phyloP scores from a whole-genome alignment of 2,888 invertebrate genomes.

The Amphipoea oculea region DNA sequence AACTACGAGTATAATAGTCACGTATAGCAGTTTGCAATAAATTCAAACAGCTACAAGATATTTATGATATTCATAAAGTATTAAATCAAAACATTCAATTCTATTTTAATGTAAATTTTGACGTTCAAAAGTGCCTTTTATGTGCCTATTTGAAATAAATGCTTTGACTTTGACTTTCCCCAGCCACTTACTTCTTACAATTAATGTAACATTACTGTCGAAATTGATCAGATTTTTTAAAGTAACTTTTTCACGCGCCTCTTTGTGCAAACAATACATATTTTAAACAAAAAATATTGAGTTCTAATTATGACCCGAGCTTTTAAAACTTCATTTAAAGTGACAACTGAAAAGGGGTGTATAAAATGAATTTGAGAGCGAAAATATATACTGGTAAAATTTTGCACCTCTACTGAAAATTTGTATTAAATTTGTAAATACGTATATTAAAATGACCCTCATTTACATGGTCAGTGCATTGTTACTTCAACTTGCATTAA shows the following conservation, averaged over 20 bases:
- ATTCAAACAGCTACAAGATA: too few relatives aligned
- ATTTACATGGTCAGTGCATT: not conserved
- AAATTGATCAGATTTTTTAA: conserved; percentile 15
- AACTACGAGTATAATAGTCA: not conserved
- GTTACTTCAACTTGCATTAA: too few relatives aligned
- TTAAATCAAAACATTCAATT: not conserved
- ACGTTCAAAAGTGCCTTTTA: too few relatives aligned
- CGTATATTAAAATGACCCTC: not conserved
- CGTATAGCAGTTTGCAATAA: not conserved
- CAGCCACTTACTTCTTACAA: not conserved
- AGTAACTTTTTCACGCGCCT: not conserved
- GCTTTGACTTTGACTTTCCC: too few relatives aligned
- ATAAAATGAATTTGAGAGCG: not conserved
- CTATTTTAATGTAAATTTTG: too few relatives aligned
- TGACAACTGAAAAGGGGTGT: not conserved
- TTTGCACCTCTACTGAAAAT: not conserved
- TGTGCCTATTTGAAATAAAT: too few relatives aligned
- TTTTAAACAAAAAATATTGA: conserved; percentile 1
- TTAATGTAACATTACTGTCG: not conserved
- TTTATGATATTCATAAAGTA: not conserved
- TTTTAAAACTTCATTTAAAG: not conserved
- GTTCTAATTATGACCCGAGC: not conserved
- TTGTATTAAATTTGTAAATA: not conserved
- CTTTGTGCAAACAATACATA: not conserved
- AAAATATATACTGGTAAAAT: not conserved